These are phyloP conservation scores for Romanogobio albipinnatus DNA, from an alignment of 2,113 vertebrate genomes.

Conservation along the genomic window DNA sequence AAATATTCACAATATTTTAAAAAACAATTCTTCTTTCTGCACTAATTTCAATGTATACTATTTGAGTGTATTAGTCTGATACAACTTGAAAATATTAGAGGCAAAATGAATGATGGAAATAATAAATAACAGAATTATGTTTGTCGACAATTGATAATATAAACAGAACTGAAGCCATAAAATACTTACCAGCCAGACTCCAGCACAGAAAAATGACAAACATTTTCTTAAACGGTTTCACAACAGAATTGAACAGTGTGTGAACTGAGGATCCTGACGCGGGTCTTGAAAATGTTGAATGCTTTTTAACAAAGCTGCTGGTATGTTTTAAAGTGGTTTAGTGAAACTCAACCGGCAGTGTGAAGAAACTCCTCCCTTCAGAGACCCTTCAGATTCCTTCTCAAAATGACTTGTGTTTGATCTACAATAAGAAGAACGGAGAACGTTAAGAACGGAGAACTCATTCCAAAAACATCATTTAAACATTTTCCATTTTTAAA, in stretches of 20 bases:
- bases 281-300: background rate
- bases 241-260: background rate
- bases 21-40: too few relatives aligned
- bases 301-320: background rate
- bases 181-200: background rate
- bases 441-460: background rate
- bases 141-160: too few relatives aligned
- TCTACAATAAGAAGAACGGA: background rate
- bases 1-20: too few relatives aligned
- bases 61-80: background rate
- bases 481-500: too few relatives aligned
- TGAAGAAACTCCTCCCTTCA: background rate
- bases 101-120: background rate
- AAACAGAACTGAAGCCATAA: too few relatives aligned
- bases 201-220: background rate
- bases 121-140: background rate
- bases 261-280: background rate
- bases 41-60: too few relatives aligned
- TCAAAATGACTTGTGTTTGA: background rate
- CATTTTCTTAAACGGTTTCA: background rate
- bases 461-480: background rate
- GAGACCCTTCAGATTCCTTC: background rate
- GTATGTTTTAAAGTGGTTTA: background rate
- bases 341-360: background rate
- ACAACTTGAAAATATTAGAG: background rate